Base-by-base conservation (phyloP, 1,140 invertebrate genomes). In the Dendroctonus valens region DNA sequence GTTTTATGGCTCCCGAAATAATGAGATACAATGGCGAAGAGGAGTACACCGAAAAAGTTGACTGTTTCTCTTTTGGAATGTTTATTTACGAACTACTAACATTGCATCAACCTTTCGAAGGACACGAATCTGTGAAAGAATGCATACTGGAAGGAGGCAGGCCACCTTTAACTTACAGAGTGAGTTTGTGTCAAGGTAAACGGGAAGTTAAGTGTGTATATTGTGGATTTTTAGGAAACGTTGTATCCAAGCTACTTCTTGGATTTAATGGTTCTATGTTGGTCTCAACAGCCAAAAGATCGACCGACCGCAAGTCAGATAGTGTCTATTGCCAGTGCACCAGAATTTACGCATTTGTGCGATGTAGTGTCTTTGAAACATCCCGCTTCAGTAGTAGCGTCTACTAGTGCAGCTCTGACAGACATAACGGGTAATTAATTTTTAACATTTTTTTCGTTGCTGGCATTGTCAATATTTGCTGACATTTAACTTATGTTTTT, bases 21-120 rank as follows among this genome's bases (percentile, higher is more conserved):
- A 94, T 99, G 80, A 86, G 93, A 53, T 97, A 96, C 78, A 98
- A 98, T 78, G 97, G 97, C 0, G 97, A 99, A 79, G 95, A 98
- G 78, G 96, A 97, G 71, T 99, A 99, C 74, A 98, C 96, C 0
- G 96, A 98, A 77, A 99, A 98, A 83, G 95, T 98, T 11, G 97
- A 99, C 77, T 96, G 95, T 70, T 99, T 98, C 77, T 98, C 96
- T 0, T 99, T 98, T 81, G 96, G 95, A n/a, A 99, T 99, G 96
- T 93, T 99, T 72, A 84, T 99, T 66, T 99, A 98, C 79, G 97
- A 99, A 79, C 82, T 99, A 49, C 80, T 98, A 11, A 96, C 94
- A 5, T 82, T 98, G 39, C 89, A 94, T 54, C 92, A 94, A 75
- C 97, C 97, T 0, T 98, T 98, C 74, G 94, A 97, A 74, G 86